Percentiles rank a stretch among this genome's conserved stretches.
phyloP scores from a whole-genome alignment of 2,113 vertebrate genomes.

The Chaetura pelagica region DNA sequence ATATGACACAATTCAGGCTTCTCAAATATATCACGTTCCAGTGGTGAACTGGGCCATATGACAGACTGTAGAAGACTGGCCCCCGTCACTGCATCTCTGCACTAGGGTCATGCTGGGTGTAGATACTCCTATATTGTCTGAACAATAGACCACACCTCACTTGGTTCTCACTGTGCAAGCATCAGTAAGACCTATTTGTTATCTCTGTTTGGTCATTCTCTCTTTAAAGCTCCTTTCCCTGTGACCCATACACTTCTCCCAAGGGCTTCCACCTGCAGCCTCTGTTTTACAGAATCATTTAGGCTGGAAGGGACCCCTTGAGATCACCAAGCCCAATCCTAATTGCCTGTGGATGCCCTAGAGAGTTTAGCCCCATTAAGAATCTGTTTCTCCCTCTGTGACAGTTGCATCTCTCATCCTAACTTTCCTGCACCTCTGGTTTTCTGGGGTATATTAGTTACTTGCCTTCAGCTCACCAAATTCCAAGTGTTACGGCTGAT shows the following conservation, averaged over 20 bases:
- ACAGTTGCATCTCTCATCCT: background rate
- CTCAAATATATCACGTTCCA: background rate
- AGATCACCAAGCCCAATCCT: background rate
- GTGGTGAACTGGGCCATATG: background rate
- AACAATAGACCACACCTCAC: background rate
- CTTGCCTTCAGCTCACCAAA: background rate
- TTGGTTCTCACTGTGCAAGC: background rate
- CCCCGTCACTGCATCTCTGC: background rate
- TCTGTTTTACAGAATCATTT: background rate
- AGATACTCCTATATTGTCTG: background rate
- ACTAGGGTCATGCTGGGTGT: background rate
- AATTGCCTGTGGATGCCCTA: background rate
- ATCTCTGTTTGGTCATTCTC: background rate
- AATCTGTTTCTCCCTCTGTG: background rate
- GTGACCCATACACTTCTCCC: background rate
- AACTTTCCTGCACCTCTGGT: background rate
- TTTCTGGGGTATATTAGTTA: background rate
- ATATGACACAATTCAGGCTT: background rate
- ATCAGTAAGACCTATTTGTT: background rate
- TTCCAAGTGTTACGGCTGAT: background rate
- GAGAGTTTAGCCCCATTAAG: background rate
- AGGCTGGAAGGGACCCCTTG: background rate
- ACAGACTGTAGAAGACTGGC: background rate
- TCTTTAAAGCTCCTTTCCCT: background rate
- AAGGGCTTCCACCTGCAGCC: background rate